Base-by-base conservation (phyloP, 2,797 vertebrate genomes). In the Yasuhikotakia modesta region DNA sequence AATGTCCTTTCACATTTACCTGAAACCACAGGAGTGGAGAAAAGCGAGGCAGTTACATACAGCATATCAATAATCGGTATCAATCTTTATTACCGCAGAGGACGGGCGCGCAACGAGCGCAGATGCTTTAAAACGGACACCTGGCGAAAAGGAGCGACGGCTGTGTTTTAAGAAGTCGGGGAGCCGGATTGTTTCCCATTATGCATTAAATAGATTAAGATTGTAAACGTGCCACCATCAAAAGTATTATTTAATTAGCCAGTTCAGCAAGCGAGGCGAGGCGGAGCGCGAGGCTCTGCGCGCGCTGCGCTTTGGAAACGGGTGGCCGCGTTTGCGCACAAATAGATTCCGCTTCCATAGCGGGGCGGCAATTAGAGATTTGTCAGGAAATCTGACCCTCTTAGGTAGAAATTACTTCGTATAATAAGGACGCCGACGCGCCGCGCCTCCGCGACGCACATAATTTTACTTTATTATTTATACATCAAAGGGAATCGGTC, bases 381-480 rank as follows among this genome's bases (percentile, higher is more conserved):
- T 97, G 96, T 97, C 96, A 96, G 93, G 94, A 96, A 96, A 96
- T 97, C 94, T 97, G 96, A 97, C 95, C 94, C 95, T 97, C 94
- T 95, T 94, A 96, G 95, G 95, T 97, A 95, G 94, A 95, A 96
- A 97, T 95, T 93, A 96, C 95, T 97, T 95, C 95, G 95, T 95
- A 95, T 96, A 96, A 97, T 96, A 96, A 93, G 94, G 95, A 95
- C 93, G 91, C 91, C 91, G 89, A 93, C 90, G 94, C 92, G 81
- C 89, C 87, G 87, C 91, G 90, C 91, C 92, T 95, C 92, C 90
- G 91, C 90, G 88, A 91, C 82, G 88, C 94, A 95, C 94, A 95
- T 96, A 94, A 96, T 97, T 98, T 95, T 93, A 92, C 93, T 93
- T 94, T 95, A 99, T 98, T 98, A 98, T 97, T 97, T 98, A 96